These are phyloP conservation scores for Drosophila peninsularis DNA, from an alignment of 2,888 invertebrate species.

Conservation along the genomic window DNA sequence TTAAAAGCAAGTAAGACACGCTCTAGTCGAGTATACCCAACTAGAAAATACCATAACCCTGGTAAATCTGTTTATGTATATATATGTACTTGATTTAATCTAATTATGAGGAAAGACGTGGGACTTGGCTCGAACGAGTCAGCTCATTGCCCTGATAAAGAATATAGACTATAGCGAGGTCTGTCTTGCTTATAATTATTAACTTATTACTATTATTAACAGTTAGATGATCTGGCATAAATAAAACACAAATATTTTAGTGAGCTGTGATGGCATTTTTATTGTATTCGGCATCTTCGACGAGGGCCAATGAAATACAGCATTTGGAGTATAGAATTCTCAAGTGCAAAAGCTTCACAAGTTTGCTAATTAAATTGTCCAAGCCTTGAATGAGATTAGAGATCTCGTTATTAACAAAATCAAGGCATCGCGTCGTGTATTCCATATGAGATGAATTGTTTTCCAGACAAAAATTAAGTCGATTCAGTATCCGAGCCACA, in stretches of 20 bases:
- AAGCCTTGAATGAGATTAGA: slow-evolving; percentile 57
- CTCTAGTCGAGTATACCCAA: neutral
- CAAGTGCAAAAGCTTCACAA: slow-evolving; percentile 63
- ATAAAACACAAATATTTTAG: slow-evolving; percentile 15
- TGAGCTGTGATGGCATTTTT: neutral
- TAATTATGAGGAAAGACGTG: no score
- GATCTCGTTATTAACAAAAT: slow-evolving; percentile 63
- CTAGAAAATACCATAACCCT: neutral
- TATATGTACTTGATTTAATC: no score
- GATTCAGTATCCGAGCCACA: slow-evolving; percentile 65
- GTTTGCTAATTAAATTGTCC: slow-evolving; percentile 51
- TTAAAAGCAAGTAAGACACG: neutral
- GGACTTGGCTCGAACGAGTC: no score
- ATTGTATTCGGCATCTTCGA: slow-evolving; percentile 43
- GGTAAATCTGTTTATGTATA: no score
- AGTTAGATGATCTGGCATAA: neutral
- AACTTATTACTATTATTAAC: neutral
- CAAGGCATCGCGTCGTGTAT: slow-evolving; percentile 63
- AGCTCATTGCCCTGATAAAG: no score
- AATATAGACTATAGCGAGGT: no score
- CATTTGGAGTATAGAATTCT: slow-evolving; percentile 74
- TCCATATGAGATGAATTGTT: slow-evolving; percentile 65
- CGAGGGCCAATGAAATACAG: slow-evolving; percentile 74
- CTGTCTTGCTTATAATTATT: neutral
- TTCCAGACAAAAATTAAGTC: slow-evolving; percentile 72